Evolutionary conservation across 2,888 invertebrate species (phyloP).

Genomic region (Dioctria rufipes): DNA sequence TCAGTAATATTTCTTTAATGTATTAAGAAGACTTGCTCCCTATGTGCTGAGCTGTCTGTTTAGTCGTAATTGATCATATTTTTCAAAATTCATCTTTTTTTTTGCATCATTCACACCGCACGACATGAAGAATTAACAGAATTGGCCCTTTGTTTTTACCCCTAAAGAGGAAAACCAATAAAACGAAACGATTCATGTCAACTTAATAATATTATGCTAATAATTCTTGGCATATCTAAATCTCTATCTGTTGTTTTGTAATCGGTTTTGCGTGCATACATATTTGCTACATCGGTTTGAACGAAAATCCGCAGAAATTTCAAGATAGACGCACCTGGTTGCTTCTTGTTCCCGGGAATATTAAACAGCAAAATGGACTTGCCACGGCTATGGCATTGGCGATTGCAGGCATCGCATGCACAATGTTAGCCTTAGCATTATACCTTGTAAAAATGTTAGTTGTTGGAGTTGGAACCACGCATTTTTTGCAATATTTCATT

Average conservation of each 20-base stretch:
- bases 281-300: background rate
- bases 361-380: too few species aligned
- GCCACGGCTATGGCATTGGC: too few species aligned
- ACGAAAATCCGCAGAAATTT: background rate
- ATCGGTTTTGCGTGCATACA: conserved; percentile 12
- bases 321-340: conserved; percentile 12
- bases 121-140: too few species aligned
- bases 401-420: conserved; percentile 56
- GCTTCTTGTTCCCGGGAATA: background rate
- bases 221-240: conserved; percentile 61
- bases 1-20: too few species aligned
- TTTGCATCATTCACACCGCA: too few species aligned
- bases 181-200: background rate
- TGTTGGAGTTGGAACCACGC: conserved; percentile 58
- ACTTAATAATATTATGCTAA: conserved; percentile 61
- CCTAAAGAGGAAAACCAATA: too few species aligned
- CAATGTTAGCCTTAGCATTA: conserved; percentile 57
- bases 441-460: conserved; percentile 58
- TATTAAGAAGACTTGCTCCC: too few species aligned
- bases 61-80: too few species aligned
- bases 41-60: too few species aligned
- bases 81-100: too few species aligned
- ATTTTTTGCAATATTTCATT: conserved; percentile 61
- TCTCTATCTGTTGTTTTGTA: conserved; percentile 59
- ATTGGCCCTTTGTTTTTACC: too few species aligned